Evolutionary conservation across 2,113 vertebrate genomes (phyloP), one percentile per base, ranked within the genome.

Genomic region (Sminthopsis crassicaudata): DNA sequence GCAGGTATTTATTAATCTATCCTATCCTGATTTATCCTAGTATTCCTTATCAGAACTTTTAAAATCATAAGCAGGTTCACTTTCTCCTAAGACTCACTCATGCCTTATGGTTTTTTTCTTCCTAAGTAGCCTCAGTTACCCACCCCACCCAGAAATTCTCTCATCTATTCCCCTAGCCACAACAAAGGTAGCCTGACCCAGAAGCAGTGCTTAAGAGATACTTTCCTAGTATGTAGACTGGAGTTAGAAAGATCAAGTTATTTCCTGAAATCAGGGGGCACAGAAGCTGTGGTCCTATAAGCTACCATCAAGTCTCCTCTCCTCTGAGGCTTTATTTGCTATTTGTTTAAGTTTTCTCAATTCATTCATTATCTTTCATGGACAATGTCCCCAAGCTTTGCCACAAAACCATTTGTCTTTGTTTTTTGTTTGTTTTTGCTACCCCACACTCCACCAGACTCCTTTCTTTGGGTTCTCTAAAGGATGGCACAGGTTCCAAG

Each of bases 261-360:
- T 93, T 60, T 93, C 94, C 92, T 93, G 52, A 97, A 96, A 95
- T 93, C 53, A 96, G 46, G 96, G 93, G 76, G 90, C 96, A 95
- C 19, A 67, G 89, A 91, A 95, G 90, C 90, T 94, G 48, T 57
- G 92, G 90, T 14, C 27, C 30, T 60, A 60, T 67, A 84, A 84
- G 67, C 67, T 76, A n/a, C 36, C 36, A 42, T 6, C 36, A 84
- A 42, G 67, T 84, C 67, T 84, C 36, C 36, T 42, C 19, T 5
- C 42, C 67, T 84, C 16, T 84, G 36, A 84, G 67, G 67, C 67
- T 84, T n/a, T 84, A n/a, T 22, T 84, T 84, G 67, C 2, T 67
- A 36, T 67, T n/a, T 76, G 4, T 76, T 91, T 96, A 60, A n/a
- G 10, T 91, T 76, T 52, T 50, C 36, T 90, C 94, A 95, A 53